Percentiles rank a stretch among this genome's conserved stretches.
phyloP scores from a whole-genome alignment of 35 echinoderm and acorn worm genomes.

The Amphiura filiformis region DNA sequence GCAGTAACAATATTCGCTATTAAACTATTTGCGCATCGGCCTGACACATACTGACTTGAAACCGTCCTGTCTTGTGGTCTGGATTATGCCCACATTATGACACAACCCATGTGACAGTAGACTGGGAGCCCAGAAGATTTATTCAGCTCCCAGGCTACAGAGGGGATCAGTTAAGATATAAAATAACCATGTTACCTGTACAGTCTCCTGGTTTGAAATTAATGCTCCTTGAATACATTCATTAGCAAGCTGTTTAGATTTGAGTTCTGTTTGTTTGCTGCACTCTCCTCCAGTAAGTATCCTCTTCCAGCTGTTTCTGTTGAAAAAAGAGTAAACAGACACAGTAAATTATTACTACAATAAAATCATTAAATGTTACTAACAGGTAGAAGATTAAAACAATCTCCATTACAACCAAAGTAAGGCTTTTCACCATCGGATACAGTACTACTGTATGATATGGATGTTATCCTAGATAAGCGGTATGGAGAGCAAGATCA shows the following conservation, averaged over 20 bases:
- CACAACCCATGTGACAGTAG: not conserved
- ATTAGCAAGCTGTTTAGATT: not conserved
- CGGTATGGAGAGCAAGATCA: too few relatives aligned
- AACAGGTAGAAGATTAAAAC: not conserved
- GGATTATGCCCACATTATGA: not conserved
- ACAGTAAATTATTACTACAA: not conserved
- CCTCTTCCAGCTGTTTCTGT: slow-evolving; percentile 2
- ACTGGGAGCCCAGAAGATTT: too few relatives aligned
- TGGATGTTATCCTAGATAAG: too few relatives aligned
- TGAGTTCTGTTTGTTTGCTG: not conserved
- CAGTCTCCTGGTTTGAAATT: not conserved
- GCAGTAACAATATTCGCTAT: too few relatives aligned
- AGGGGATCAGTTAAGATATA: too few relatives aligned
- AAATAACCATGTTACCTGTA: not conserved
- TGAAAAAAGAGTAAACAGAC: not conserved
- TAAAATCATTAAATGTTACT: not conserved
- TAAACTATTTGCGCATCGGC: not conserved
- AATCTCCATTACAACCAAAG: too few relatives aligned
- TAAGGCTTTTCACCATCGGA: too few relatives aligned
- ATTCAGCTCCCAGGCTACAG: too few relatives aligned
- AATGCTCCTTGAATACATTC: not conserved
- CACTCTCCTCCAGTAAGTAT: not conserved
- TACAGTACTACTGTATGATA: not conserved
- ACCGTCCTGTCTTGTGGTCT: not conserved
- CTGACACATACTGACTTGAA: not conserved